Percentiles rank a stretch among this genome's conserved stretches.
Evolutionary conservation across 1,140 invertebrate genomes (phyloP).

Genomic region (Drosophila sp.): DNA sequence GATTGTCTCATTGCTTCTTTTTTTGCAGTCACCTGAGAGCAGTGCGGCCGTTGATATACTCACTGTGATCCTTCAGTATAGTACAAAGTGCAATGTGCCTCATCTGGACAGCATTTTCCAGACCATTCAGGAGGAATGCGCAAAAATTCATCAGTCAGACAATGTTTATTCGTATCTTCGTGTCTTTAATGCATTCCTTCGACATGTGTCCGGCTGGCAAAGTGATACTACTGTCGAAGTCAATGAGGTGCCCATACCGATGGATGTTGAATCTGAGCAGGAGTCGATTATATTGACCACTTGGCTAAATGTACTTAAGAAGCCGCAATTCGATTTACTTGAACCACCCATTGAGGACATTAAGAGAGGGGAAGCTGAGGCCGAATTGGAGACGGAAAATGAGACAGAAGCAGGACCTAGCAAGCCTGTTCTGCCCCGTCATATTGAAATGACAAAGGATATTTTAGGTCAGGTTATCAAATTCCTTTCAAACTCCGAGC

Average conservation of each 20-base stretch:
- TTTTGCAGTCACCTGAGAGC: slow-evolving; percentile 74
- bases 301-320: slow-evolving; percentile 62
- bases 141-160: slow-evolving; percentile 53
- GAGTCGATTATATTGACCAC: slow-evolving; percentile 38
- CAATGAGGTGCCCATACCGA: slow-evolving; percentile 50
- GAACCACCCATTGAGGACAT: slow-evolving; percentile 34
- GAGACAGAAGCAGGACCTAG: slow-evolving; percentile 8
- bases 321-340: slow-evolving; percentile 5
- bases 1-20: neutral
- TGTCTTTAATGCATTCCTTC: slow-evolving; percentile 75
- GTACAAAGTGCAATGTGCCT: slow-evolving; percentile 84
- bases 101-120: slow-evolving; percentile 85
- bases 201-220: slow-evolving; percentile 59
- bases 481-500: slow-evolving; percentile 84
- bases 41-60: slow-evolving; percentile 85
- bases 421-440: slow-evolving; percentile 80
- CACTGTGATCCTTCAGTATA: slow-evolving; percentile 84
- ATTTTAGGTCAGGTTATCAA: slow-evolving; percentile 84
- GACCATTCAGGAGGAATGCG: slow-evolving; percentile 83
- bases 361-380: slow-evolving; percentile 6
- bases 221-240: slow-evolving; percentile 37
- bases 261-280: slow-evolving; percentile 43
- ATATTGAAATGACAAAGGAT: slow-evolving; percentile 84
- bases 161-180: slow-evolving; percentile 76
- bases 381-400: slow-evolving; percentile 29